Evolutionary conservation across 2,113 vertebrate genomes (phyloP), one percentile per base, ranked within the genome.

Genomic region (Muscicapa adusta): DNA sequence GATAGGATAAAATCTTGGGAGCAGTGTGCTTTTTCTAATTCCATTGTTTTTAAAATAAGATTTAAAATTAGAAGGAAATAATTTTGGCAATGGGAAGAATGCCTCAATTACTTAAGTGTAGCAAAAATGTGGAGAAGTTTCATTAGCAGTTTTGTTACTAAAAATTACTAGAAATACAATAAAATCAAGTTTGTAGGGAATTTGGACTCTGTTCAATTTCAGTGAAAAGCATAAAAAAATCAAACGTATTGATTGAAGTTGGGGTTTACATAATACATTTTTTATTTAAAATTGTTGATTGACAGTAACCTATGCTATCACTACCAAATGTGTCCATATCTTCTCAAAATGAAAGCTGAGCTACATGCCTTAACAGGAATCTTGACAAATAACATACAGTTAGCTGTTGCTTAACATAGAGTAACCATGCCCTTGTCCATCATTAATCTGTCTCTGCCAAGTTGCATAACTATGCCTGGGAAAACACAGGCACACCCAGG

Each of bases 311-410:
- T 94, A 53, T 8, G 7, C 33, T 83, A 34, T 61, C 61, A n/a
- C 51, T 77, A 77, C 43, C 5, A 42, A 80, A 84, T 23, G 6
- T 26, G 53, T 66, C 68, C 25, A 9, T 57, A 67, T 68, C 48
- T 84, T 88, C 89, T 86, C 87, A 86, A 72, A 97, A 86, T 75
- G 71, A 95, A 96, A 90, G 74, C 50, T 65, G 60, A 78, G 51
- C 28, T 81, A 78, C 93, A 14, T 92, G 94, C 89, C 88, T 94
- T 79, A 96, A 91, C 93, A 96, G 42, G 92, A 88, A 81, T 76
- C 78, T 84, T 96, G 93, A 95, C 85, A 94, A 95, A 84, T 93
- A 90, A 33, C 93, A 78, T 77, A 62, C 83, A 89, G 84, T 83
- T 91, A 87, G 73, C 66, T 94, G 60, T 96, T 95, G 93, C 94